Base-by-base conservation (phyloP, 2,113 vertebrate genomes). In the Spheniscus mendiculus region DNA sequence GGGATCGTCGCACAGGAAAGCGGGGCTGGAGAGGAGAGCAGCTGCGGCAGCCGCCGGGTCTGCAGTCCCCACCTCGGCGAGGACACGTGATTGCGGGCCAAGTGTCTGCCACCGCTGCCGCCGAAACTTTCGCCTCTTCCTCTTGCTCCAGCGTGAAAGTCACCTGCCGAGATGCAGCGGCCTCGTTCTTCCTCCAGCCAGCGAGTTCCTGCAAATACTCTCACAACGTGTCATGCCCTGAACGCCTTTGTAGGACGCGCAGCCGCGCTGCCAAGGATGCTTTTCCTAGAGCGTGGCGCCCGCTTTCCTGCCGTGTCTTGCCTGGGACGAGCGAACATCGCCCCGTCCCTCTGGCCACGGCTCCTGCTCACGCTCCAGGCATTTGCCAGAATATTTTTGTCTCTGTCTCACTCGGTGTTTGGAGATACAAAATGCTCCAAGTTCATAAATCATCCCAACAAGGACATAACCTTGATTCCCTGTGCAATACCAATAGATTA, bases 391-490 rank as follows among this genome's bases (percentile, higher is more conserved):
- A 9, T 70, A 13, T 44, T 94, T 89, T 47, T 87, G 53, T 82
- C 61, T n/a, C 72, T 34, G 55, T 56, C 85, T 95, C 0, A 0
- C 77, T 90, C 3, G 11, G 55, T 26, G 36, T 81, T 56, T 4
- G 56, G 84, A 90, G 87, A 80, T 73, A 6, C 2, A 67, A 76
- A 67, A 47, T 0, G 38, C 90, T 87, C 72, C 3, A 72, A 73
- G 96, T 91, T 88, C 22, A 36, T 98, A 94, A 97, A 96, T 98
- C 95, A 92, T 30, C 72, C 58, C 56, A 96, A 89, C 97, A 96
- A 98, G 98, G 97, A 96, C 95, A 32, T 95, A 95, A 93, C 97
- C 97, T 97, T 97, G 97, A 71, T 93, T 95, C 96, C 87, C 59
- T 38, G 80, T 87, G 91, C 81, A 74, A 73, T 90, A 65, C 91